A percentile compares a stretch with the other conserved stretches of the same genome.
These are phyloP conservation scores for Ceratina calcarata DNA, from an alignment of 1,140 invertebrate species.

Conservation along the genomic window DNA sequence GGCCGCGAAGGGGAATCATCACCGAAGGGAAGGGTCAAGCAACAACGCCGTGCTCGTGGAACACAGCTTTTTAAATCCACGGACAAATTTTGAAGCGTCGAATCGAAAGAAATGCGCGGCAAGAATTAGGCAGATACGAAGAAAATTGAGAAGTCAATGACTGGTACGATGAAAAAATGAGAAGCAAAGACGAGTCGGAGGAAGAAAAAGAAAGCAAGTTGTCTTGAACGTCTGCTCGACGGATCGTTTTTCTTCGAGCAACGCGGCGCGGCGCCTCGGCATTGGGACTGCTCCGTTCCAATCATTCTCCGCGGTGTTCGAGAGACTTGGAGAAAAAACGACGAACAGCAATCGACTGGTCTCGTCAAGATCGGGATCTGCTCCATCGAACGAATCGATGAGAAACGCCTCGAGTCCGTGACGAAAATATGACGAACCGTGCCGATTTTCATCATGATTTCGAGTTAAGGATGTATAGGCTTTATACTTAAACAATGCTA, in stretches of 20 bases:
- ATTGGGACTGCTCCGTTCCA: conserved; percentile 17
- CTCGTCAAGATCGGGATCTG: no score
- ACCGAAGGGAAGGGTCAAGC: conserved; percentile 8
- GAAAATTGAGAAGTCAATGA: not conserved
- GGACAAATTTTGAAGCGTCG: not conserved
- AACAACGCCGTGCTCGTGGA: conserved; percentile 4
- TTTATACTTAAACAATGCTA: no score
- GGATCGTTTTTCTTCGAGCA: conserved; percentile 23
- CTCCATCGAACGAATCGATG: not conserved
- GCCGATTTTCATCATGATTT: not conserved
- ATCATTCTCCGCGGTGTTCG: conserved; percentile 27
- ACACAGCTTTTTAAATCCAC: not conserved
- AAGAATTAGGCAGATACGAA: not conserved
- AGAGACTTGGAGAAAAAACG: not conserved
- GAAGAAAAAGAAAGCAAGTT: conserved; percentile 31
- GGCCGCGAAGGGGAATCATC: not conserved
- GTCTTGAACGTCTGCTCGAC: conserved; percentile 23
- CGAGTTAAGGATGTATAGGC: not conserved
- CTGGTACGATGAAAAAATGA: not conserved
- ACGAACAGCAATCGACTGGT: not conserved
- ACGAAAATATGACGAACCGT: not conserved
- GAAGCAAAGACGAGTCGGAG: not conserved
- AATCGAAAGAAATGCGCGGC: not conserved
- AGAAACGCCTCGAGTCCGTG: not conserved
- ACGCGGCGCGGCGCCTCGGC: conserved; percentile 11